Conservation (phyloP, 2,113 vertebrate species). For the Corythaeola cristata region DNA sequence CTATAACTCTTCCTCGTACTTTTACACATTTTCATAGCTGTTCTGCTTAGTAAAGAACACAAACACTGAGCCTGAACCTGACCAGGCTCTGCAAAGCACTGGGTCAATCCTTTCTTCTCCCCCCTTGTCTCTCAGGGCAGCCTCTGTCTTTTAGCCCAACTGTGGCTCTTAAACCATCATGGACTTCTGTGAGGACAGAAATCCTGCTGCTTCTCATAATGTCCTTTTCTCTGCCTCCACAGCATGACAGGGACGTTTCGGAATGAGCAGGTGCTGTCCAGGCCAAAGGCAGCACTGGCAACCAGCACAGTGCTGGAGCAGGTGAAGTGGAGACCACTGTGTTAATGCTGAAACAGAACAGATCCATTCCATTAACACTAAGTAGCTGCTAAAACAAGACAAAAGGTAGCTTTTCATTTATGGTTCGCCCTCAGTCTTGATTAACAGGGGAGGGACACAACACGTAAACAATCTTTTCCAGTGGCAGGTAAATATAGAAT, state of each 20-base stretch:
- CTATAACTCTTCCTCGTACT: not conserved
- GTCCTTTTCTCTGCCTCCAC: too few species aligned
- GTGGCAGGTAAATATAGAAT: not conserved
- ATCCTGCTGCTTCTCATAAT: rapidly evolving
- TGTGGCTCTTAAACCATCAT: not conserved
- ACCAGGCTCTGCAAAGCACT: not conserved
- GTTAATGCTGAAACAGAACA: too few species aligned
- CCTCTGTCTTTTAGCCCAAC: not conserved
- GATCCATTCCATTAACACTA: not conserved
- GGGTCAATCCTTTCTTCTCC: not conserved
- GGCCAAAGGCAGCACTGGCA: not conserved
- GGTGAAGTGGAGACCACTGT: too few species aligned
- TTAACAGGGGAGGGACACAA: rapidly evolving
- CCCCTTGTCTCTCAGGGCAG: not conserved
- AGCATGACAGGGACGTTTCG: rapidly evolving
- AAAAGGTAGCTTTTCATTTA: not conserved
- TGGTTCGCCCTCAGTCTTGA: not conserved
- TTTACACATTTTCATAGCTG: not conserved
- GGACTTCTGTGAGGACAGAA: not conserved
- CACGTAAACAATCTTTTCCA: not conserved
- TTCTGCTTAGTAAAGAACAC: not conserved
- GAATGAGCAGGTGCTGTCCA: not conserved
- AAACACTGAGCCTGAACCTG: not conserved
- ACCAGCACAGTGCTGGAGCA: rapidly evolving
- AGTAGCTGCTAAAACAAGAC: not conserved